Percentiles rank a stretch among this genome's conserved stretches.
Evolutionary conservation across 2,888 invertebrate species (phyloP).

Genomic region (Zaprionus lineosus): DNA sequence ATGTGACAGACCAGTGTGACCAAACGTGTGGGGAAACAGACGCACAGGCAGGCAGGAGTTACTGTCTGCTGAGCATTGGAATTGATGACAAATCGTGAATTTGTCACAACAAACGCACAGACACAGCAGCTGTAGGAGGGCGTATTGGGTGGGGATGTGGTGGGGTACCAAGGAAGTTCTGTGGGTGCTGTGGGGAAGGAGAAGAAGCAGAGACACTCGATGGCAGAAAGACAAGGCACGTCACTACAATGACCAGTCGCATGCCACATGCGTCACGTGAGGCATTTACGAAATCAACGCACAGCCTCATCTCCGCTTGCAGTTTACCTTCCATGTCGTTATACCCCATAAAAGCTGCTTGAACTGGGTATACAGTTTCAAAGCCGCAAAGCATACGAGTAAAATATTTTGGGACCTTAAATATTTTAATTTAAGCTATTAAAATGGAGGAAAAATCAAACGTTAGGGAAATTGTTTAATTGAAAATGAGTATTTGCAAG

Average conservation of each 20-base stretch:
- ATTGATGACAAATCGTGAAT: slow-evolving; percentile 69
- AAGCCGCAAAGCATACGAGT: no score
- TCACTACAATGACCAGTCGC: slow-evolving; percentile 40
- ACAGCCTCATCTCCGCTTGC: not conserved
- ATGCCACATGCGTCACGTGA: slow-evolving; percentile 61
- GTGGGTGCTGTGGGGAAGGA: not conserved
- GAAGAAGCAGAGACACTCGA: not conserved
- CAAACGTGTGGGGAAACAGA: not conserved
- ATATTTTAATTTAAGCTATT: no score
- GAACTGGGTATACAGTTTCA: no score
- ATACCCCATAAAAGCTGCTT: no score
- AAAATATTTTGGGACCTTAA: no score
- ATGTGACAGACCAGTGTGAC: not conserved
- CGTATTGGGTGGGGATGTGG: not conserved
- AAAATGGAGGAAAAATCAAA: no score
- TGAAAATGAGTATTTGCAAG: no score
- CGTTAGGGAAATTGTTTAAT: no score
- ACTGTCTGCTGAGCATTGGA: slow-evolving; percentile 32
- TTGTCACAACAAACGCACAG: slow-evolving; percentile 41
- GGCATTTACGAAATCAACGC: slow-evolving; percentile 62
- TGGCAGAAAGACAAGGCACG: slow-evolving; percentile 11
- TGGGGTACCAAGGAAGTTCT: not conserved
- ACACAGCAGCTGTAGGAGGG: slow-evolving; percentile 6
- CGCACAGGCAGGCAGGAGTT: not conserved
- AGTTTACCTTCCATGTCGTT: no score